Percentiles rank a stretch among this genome's conserved stretches.
Evolutionary conservation across 2,113 vertebrate species (phyloP).

Genomic region (Antechinus stuartii): DNA sequence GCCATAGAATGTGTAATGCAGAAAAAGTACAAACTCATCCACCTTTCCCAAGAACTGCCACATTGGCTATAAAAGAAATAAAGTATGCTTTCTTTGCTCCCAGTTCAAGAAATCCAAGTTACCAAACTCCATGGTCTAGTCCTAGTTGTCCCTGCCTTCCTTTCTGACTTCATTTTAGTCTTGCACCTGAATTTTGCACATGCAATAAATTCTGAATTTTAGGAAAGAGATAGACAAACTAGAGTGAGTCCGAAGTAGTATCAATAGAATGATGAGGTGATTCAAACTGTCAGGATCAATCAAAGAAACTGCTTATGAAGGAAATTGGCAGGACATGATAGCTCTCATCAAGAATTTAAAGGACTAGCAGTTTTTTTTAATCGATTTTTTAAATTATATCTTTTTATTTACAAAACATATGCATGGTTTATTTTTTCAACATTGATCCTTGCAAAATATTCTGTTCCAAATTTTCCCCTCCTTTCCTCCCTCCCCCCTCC

Average conservation of each 20-base stretch:
- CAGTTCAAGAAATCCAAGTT: background rate
- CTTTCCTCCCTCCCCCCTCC: too few species aligned
- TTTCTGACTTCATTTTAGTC: background rate
- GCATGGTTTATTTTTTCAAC: too few species aligned
- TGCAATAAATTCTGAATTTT: background rate
- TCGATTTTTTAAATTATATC: too few species aligned
- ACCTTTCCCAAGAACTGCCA: background rate
- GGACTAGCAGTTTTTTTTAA: background rate
- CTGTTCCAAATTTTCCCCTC: too few species aligned
- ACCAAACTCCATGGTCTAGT: background rate
- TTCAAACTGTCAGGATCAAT: background rate
- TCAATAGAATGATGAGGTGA: background rate
- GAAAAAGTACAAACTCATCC: background rate
- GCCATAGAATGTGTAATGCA: background rate
- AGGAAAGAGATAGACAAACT: background rate
- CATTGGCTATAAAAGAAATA: background rate
- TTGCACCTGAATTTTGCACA: background rate
- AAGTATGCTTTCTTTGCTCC: background rate
- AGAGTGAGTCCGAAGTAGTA: background rate
- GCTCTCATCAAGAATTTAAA: background rate
- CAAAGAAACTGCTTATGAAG: background rate
- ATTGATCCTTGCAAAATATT: too few species aligned
- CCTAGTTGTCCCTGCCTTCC: background rate
- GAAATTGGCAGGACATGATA: background rate
- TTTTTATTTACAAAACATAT: too few species aligned